Conservation (phyloP, 2,113 vertebrate species). For the Macroglossus sobrinus region DNA sequence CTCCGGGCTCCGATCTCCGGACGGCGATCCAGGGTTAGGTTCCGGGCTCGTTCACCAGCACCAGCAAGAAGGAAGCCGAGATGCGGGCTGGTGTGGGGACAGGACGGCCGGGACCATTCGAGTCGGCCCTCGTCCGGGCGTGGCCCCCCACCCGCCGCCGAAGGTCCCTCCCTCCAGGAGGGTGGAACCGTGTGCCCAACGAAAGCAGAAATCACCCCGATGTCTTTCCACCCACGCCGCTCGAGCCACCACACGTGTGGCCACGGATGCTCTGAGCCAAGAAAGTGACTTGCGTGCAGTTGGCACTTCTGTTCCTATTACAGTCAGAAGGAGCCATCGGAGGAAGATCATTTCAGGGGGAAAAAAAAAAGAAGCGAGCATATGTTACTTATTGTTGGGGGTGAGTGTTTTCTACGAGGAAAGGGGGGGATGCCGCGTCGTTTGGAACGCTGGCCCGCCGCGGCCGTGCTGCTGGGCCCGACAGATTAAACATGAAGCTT, state of each 20-base stretch:
- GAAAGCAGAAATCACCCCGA: conserved; percentile 19
- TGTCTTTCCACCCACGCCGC: background rate
- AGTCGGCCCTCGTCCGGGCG: background rate
- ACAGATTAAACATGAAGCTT: conserved; percentile 83
- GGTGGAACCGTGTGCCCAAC: background rate
- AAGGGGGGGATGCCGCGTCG: conserved; percentile 72
- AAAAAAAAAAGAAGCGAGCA: conserved; percentile 78
- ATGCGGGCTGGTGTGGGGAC: too few species aligned
- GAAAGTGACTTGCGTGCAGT: conserved; percentile 43
- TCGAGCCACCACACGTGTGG: conserved; percentile 47
- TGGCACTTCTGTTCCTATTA: conserved; percentile 68
- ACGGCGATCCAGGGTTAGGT: background rate
- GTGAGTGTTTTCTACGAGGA: conserved; percentile 79
- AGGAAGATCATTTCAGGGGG: conserved; percentile 69
- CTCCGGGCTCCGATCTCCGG: background rate
- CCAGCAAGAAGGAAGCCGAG: background rate
- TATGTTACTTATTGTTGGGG: conserved; percentile 83
- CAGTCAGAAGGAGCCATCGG: conserved; percentile 71
- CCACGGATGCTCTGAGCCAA: conserved; percentile 72
- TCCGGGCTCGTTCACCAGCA: background rate
- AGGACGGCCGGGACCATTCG: background rate
- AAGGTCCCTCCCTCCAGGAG: background rate
- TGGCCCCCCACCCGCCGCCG: background rate
- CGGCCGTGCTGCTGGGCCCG: conserved; percentile 78
- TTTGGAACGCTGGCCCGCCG: conserved; percentile 83